Percentiles rank a stretch among this genome's conserved stretches.
phyloP scores from a whole-genome alignment of 2,797 vertebrate species.

The Sebastes dallii region DNA sequence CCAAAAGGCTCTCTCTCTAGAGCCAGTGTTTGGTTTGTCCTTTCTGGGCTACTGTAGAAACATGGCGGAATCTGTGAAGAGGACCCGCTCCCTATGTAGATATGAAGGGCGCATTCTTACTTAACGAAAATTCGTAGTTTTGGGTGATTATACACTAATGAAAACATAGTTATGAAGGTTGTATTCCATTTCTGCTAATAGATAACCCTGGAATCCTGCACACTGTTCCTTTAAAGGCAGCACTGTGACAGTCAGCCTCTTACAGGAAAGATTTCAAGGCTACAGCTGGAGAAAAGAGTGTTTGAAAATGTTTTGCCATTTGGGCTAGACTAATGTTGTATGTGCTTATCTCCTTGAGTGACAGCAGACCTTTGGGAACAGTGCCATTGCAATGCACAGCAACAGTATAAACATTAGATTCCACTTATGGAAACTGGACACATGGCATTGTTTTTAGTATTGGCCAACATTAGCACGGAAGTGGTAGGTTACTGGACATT shows the following conservation, averaged over 20 bases:
- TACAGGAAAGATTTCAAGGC: not conserved
- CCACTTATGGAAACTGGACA: not conserved
- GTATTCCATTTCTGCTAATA: no score
- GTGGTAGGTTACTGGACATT: not conserved
- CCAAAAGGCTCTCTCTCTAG: no score
- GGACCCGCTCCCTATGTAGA: no score
- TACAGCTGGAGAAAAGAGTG: not conserved
- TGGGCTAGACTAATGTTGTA: not conserved
- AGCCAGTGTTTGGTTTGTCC: no score
- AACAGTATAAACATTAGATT: not conserved
- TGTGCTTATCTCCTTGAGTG: not conserved
- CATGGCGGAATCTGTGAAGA: no score
- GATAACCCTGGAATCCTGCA: not conserved
- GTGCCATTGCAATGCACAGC: not conserved
- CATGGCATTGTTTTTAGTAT: not conserved
- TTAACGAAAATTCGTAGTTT: no score
- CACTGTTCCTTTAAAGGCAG: not conserved
- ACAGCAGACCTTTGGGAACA: not conserved
- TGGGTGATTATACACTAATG: no score
- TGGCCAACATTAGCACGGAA: not conserved
- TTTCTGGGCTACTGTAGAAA: no score
- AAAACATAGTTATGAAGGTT: no score
- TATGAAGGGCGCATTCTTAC: rapidly evolving
- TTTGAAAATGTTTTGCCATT: not conserved
- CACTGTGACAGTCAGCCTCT: not conserved